Percentiles rank a stretch among this genome's conserved stretches.
Conservation (phyloP, 2,888 invertebrate genomes). For the Phalangium opilio region DNA sequence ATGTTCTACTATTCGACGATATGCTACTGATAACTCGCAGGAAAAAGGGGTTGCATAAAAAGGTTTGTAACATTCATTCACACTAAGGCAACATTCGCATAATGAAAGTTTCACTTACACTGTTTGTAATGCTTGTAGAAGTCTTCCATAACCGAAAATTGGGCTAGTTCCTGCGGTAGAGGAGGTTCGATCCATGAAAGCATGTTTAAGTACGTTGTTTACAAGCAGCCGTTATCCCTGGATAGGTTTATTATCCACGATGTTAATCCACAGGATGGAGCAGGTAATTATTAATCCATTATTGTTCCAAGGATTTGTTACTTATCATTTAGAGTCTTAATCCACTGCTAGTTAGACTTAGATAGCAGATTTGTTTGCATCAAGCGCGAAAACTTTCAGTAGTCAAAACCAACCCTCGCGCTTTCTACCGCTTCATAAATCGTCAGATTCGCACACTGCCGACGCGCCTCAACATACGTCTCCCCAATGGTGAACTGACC, state of each 20-base stretch:
- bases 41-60: conserved; percentile 40
- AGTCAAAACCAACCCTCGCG: background rate
- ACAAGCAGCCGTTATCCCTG: conserved; percentile 34
- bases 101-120: background rate
- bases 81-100: background rate
- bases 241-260: conserved; percentile 36
- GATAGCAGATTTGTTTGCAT: background rate
- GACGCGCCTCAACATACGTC: too few species aligned
- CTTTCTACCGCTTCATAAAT: too few species aligned
- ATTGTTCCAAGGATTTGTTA: background rate
- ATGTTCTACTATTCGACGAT: conserved; percentile 46
- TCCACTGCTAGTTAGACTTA: background rate
- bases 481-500: too few species aligned
- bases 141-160: conserved; percentile 34
- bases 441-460: too few species aligned
- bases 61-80: conserved; percentile 26
- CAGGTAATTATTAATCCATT: conserved; percentile 14
- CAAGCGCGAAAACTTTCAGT: background rate
- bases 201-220: conserved; percentile 32
- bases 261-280: conserved; percentile 24
- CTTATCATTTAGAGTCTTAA: too few species aligned
- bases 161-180: conserved; percentile 29
- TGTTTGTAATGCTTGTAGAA: conserved; percentile 27
- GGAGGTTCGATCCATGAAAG: conserved; percentile 22
- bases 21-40: conserved; percentile 43